These are phyloP conservation scores for Anarhynchus alexandrinus DNA, from an alignment of 2,113 vertebrate genomes.

Conservation along the genomic window DNA sequence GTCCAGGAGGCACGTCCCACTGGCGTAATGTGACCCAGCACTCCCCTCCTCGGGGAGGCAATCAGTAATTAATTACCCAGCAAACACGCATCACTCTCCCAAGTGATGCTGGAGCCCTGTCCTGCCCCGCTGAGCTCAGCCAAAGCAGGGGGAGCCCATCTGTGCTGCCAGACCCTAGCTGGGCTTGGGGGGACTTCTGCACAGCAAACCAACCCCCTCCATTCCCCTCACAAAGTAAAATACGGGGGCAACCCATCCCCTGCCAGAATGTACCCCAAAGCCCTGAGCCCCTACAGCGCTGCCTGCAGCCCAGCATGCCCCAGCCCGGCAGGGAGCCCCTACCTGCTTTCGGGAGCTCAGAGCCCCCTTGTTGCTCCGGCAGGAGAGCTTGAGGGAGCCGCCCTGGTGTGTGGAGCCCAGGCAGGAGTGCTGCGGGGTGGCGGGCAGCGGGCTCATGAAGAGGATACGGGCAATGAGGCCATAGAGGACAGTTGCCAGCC, in stretches of 20 bases:
- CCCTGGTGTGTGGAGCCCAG: slow-evolving; percentile 72
- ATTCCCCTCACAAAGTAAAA: neutral
- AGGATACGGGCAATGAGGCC: slow-evolving; percentile 81
- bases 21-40: neutral
- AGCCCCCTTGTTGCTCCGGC: slow-evolving; percentile 59
- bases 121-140: neutral
- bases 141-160: neutral
- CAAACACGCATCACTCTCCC: neutral
- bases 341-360: slow-evolving; percentile 83
- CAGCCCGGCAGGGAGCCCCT: neutral
- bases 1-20: fast-evolving
- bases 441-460: slow-evolving; percentile 74
- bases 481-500: slow-evolving; percentile 79
- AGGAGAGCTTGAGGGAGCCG: slow-evolving; percentile 52
- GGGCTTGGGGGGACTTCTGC: neutral
- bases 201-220: neutral
- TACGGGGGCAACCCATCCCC: fast-evolving
- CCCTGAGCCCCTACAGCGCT: neutral
- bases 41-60: neutral
- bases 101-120: neutral
- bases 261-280: neutral
- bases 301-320: neutral
- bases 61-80: neutral
- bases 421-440: slow-evolving; percentile 28
- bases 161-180: neutral